Evolutionary conservation across 1,140 invertebrate genomes (phyloP), one percentile per base, ranked within the genome.

Genomic region (Zaprionus kolodkinae): DNA sequence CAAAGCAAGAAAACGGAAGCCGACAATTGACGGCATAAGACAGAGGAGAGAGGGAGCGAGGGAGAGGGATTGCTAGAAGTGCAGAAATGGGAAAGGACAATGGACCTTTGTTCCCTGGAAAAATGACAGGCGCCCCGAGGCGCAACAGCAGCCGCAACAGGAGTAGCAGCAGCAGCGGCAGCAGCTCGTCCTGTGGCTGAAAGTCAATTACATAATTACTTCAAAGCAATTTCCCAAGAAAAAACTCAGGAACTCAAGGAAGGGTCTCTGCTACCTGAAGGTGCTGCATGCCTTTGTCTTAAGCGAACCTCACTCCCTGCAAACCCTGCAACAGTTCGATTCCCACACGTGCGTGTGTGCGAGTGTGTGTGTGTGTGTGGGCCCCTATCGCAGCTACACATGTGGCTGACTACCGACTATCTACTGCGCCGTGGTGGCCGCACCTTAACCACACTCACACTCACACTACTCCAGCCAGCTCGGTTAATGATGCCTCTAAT

Each of bases 131-230:
- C 72, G 72, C 67, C 60, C 63, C 33, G 30, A 50, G 63, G 67
- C 40, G n/a, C 57, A 62, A 25, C 45, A 50, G 17, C 45, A 48
- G 45, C 62, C 17, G 36, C 54, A 59, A 33, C 33, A 10, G 15
- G 5, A 21, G 17, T 1, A 48, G 13, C 40, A 57, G 6, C 43
- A 48, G 45, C 15, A 48, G 45, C 3, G 17, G 45, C 45, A 48
- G 43, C 54, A 59, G 54, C 38, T 73, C 56, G 38, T 72, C 70
- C 54, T 65, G n/a, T 64, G 70, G 67, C 38, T 52, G 55, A 80
- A 81, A 85, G 81, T 81, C 81, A 85, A 85, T 85, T 85, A 81
- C 81, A 81, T 85, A 85, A 85, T 85, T 85, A 85, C 78, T 85
- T 85, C 76, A 83, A 68, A 78, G 74, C 81, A 69, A 81, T 85